Base-by-base conservation (phyloP, 2,888 invertebrate species). In the Gymnocheta viridis region DNA sequence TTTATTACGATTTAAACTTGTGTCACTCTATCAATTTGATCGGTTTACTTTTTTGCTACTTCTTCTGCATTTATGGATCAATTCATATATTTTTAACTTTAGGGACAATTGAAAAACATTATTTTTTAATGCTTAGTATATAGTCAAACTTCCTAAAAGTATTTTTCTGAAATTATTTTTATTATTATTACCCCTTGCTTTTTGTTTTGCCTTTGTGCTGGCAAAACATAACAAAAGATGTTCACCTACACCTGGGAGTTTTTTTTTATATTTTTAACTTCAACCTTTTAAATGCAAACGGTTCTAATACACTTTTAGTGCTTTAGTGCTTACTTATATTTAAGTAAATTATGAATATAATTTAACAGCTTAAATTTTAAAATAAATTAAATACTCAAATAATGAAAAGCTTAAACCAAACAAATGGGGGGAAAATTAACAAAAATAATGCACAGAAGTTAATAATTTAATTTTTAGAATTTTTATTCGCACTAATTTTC, bases 231-330 rank as follows among this genome's bases (percentile, higher is more conserved):
- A 29, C 12, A 56, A 66, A 58, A 24, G 27, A 74, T 69, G 74
- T 69, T 74, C 6, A 41, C 24, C 44, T 44, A 67, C 67, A 81
- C 73, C 74, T 81, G 74, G 80, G 80, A 81, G 73, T 81, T 62
- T 79, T 80, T 47, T 0, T 22, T 5, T 51, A 19, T 19, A 12
- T 38, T 47, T 44, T 19, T 24, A 5, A 38, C 17, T 17, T 12
- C 9, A n/a, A n/a, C n/a, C 0, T 19, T 47, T 19, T 19, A 19
- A 47, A 58, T n/a, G 7, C 44, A 32, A 41, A 73, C 49, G 32
- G 62, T 74, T 74, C 54, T 67, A 41, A 32, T 49, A 29, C n/a
- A 10, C 0, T 17, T 14, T 64, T n/a, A n/a, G 4, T 44, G 70
- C 22, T 51, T 12, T 41, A 19, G 41, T 69, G 10, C 54, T 70